These are phyloP conservation scores for Myripristis murdjan DNA, from an alignment of 2,797 vertebrate species.

Conservation along the genomic window DNA sequence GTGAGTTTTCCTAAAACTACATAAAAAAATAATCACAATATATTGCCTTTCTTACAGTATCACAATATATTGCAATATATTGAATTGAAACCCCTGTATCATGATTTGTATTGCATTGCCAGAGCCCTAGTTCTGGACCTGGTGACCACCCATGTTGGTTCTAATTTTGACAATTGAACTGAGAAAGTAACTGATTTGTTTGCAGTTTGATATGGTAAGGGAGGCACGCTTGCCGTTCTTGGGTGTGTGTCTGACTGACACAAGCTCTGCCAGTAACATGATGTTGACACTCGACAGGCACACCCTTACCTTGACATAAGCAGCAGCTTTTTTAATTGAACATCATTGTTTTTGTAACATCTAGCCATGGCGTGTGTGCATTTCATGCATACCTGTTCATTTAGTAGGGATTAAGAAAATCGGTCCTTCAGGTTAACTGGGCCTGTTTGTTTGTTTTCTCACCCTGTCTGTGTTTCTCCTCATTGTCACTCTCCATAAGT, in stretches of 20 bases:
- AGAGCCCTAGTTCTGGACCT: not conserved
- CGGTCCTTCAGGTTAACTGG: not conserved
- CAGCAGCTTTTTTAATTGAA: not conserved
- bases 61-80: too few species aligned
- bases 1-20: too few species aligned
- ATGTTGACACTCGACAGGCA: conserved; percentile 1
- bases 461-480: not conserved
- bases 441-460: conserved; percentile 15
- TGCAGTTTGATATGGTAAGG: not conserved
- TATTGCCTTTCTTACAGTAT: too few species aligned
- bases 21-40: too few species aligned
- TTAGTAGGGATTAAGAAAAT: not conserved
- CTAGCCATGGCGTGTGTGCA: not conserved
- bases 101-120: too few species aligned
- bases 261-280: not conserved
- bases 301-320: conserved; percentile 3
- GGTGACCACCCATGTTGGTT: not conserved
- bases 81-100: too few species aligned
- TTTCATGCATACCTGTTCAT: not conserved
- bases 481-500: not conserved
- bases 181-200: conserved; percentile 1
- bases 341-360: not conserved
- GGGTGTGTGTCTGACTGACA: conserved; percentile 25
- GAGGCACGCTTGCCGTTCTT: conserved; percentile 37
- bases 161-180: conserved; percentile 1